These are phyloP conservation scores for Epirrhoe alternata DNA, from an alignment of 2,888 invertebrate species.

Conservation along the genomic window DNA sequence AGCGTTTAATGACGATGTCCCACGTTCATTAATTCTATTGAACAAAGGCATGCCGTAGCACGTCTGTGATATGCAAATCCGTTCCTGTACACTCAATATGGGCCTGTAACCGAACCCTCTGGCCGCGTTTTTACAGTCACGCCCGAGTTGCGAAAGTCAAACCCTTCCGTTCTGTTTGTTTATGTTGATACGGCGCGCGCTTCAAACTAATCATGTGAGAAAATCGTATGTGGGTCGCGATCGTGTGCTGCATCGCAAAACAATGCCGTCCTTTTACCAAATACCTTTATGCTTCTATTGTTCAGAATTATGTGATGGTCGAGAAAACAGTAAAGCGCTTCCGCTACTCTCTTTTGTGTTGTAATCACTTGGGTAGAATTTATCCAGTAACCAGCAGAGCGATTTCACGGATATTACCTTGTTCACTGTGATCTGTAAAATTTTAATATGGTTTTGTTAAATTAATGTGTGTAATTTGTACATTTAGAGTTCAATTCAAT, in stretches of 20 bases:
- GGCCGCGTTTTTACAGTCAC: constrained; percentile 66
- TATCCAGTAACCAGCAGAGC: constrained; percentile 36
- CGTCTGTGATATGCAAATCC: constrained; percentile 82
- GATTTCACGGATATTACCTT: constrained; percentile 34
- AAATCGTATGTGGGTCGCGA: constrained; percentile 46
- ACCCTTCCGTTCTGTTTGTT: constrained; percentile 67
- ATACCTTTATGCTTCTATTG: constrained; percentile 43
- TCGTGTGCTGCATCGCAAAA: constrained; percentile 45
- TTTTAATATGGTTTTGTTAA: background rate
- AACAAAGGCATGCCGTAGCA: constrained; percentile 71
- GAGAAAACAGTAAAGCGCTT: constrained; percentile 42
- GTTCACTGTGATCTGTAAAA: constrained; percentile 22
- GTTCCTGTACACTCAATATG: constrained; percentile 77
- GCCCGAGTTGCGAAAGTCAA: constrained; percentile 62
- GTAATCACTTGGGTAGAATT: constrained; percentile 39
- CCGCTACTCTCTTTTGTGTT: constrained; percentile 34
- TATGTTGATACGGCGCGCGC: constrained; percentile 59
- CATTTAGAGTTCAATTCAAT: constrained; percentile 33
- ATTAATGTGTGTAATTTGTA: constrained; percentile 21
- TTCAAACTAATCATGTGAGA: constrained; percentile 47
- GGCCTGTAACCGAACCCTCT: constrained; percentile 66
- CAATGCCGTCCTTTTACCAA: constrained; percentile 44
- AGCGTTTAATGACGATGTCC: constrained; percentile 78
- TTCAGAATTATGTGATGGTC: constrained; percentile 44
- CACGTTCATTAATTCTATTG: constrained; percentile 75